Evolutionary conservation across 2,888 invertebrate genomes (phyloP).

Genomic region (Nasonovia ribisnigri): DNA sequence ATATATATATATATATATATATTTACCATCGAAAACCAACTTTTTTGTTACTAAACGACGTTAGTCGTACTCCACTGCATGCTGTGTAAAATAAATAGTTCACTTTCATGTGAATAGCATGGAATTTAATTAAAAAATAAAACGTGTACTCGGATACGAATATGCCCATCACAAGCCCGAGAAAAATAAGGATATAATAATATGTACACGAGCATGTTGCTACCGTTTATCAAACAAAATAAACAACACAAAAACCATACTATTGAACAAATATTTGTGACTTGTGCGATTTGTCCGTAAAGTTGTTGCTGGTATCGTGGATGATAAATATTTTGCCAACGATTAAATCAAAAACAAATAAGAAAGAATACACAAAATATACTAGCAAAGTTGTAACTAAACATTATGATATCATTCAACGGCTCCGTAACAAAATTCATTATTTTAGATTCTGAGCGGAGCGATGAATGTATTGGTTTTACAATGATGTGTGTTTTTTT

Average conservation of each 20-base stretch:
- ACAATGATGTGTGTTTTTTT: no score
- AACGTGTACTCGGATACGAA: background rate
- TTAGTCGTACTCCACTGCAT: background rate
- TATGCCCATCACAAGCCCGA: background rate
- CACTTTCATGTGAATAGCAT: background rate
- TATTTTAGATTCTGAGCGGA: no score
- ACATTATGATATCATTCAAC: no score
- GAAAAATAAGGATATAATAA: background rate
- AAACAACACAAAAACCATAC: background rate
- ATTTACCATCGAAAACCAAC: background rate
- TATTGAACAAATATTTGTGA: background rate
- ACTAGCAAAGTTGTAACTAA: background rate
- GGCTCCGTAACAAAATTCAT: no score
- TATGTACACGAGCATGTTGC: background rate
- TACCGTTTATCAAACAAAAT: background rate
- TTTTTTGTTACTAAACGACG: background rate
- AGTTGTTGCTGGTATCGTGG: background rate
- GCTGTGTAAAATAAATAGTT: background rate
- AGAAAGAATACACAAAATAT: background rate
- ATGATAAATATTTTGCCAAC: background rate
- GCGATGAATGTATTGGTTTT: no score
- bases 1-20: background rate
- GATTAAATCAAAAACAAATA: background rate
- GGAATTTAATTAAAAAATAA: background rate
- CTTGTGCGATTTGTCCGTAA: background rate